These are phyloP conservation scores for Epinephelus coioides DNA, from an alignment of 2,797 vertebrate genomes.

Conservation along the genomic window DNA sequence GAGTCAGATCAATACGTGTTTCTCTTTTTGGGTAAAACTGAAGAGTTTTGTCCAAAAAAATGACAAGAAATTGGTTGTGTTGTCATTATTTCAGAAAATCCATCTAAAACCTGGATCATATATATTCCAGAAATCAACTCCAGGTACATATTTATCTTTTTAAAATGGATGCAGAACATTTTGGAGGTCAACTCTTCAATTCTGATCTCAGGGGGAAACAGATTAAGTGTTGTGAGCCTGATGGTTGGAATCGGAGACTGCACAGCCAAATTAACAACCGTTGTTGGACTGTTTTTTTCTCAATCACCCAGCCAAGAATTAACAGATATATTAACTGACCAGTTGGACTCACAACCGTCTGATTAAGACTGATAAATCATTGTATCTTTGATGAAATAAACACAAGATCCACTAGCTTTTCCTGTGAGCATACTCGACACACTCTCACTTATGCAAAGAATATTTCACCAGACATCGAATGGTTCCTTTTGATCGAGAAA, in stretches of 20 bases:
- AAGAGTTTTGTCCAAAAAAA: constrained; percentile 20
- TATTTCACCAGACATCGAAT: neutral
- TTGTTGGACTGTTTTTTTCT: neutral
- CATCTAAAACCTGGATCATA: constrained; percentile 7
- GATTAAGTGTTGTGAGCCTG: constrained; percentile 14
- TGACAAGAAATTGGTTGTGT: neutral
- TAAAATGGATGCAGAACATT: neutral
- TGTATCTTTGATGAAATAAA: constrained; percentile 6
- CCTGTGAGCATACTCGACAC: neutral
- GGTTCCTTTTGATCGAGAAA: neutral
- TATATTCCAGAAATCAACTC: constrained; percentile 4
- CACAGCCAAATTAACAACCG: constrained; percentile 8
- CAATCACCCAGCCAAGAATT: neutral
- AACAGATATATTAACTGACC: neutral
- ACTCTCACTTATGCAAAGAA: neutral
- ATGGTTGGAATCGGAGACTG: constrained; percentile 9
- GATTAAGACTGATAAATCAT: constrained; percentile 1
- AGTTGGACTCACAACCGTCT: neutral
- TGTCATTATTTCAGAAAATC: neutral
- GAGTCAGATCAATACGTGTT: constrained; percentile 38
- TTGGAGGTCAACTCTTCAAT: constrained; percentile 24
- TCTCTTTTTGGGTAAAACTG: constrained; percentile 20
- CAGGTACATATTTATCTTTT: neutral
- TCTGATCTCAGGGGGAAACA: constrained; percentile 13
- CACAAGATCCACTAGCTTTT: neutral